These are phyloP conservation scores for Pionites leucogaster DNA, from an alignment of 2,113 vertebrate species.

Conservation along the genomic window DNA sequence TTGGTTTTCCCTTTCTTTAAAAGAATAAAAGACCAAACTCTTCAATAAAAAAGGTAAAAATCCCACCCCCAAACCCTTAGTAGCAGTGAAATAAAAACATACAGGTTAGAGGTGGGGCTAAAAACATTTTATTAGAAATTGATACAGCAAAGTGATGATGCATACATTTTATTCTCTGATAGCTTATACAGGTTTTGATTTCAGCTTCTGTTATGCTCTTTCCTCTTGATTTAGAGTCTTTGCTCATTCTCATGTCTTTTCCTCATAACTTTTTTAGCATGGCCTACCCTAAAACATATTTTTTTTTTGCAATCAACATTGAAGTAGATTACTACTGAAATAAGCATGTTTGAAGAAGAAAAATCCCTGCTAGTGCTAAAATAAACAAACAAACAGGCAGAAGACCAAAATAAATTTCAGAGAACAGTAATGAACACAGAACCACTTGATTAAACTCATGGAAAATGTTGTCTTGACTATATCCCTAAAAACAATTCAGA, in stretches of 20 bases:
- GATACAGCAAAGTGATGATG: background rate
- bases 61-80: background rate
- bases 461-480: background rate
- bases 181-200: background rate
- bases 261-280: background rate
- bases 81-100: background rate
- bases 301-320: background rate
- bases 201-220: background rate
- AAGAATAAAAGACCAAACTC: background rate
- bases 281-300: background rate
- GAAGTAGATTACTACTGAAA: background rate
- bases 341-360: background rate
- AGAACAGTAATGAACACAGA: background rate
- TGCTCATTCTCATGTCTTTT: background rate
- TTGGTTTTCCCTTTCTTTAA: background rate
- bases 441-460: background rate
- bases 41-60: background rate
- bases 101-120: accelerated
- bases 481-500: background rate
- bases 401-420: background rate
- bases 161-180: background rate
- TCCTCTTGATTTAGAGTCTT: background rate
- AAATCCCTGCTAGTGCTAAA: background rate
- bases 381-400: background rate
- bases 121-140: background rate